phyloP scores from a whole-genome alignment of 2,113 vertebrate genomes.

The Telmatochromis brichardi region DNA sequence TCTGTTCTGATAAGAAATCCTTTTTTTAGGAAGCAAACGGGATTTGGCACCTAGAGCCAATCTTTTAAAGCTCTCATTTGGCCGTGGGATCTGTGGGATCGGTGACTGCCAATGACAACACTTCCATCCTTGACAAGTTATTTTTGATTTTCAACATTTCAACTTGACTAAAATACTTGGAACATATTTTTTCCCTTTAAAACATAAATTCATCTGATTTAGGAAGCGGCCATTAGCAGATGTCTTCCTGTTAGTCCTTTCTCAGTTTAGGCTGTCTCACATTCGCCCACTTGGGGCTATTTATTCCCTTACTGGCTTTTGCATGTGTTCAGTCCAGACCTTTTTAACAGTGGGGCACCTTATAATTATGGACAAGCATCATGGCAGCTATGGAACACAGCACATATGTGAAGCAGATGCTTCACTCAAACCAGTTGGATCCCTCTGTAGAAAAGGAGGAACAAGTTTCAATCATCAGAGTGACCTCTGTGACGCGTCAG shows the following conservation, averaged over 20 bases:
- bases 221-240: constrained; percentile 53
- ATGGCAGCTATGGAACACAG: constrained; percentile 27
- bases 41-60: constrained; percentile 46
- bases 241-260: constrained; percentile 62
- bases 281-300: constrained; percentile 60
- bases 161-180: constrained; percentile 33
- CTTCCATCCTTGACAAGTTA: constrained; percentile 46
- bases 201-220: constrained; percentile 12
- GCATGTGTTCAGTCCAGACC: constrained; percentile 56
- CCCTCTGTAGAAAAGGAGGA: not conserved
- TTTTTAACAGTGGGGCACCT: constrained; percentile 51
- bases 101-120: constrained; percentile 54
- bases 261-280: constrained; percentile 54
- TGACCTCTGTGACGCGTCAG: not conserved
- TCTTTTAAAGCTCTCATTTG: constrained; percentile 42
- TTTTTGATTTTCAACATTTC: constrained; percentile 52
- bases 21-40: constrained; percentile 37
- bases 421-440: constrained; percentile 17
- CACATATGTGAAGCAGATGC: constrained; percentile 66
- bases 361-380: constrained; percentile 66
- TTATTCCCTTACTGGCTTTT: constrained; percentile 53
- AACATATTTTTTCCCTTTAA: constrained; percentile 47
- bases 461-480: not conserved
- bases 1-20: constrained; percentile 46
- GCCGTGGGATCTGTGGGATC: constrained; percentile 29